phyloP scores from a whole-genome alignment of 2,113 vertebrate species.

The Rattus rattus region DNA sequence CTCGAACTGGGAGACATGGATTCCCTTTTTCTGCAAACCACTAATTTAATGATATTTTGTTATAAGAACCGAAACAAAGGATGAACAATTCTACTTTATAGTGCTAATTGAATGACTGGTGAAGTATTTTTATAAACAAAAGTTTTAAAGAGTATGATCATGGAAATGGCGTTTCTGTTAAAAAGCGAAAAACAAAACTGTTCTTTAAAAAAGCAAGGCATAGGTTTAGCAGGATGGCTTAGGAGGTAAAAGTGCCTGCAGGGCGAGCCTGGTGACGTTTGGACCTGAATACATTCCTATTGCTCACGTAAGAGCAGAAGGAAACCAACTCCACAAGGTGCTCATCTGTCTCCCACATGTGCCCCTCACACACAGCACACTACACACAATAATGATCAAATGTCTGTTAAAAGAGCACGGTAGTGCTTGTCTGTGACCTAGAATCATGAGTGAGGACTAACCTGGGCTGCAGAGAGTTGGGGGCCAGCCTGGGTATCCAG shows the following conservation, averaged over 20 bases:
- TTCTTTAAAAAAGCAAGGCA: neutral
- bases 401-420: neutral
- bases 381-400: neutral
- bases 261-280: neutral
- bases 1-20: neutral
- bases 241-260: neutral
- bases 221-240: too few species aligned
- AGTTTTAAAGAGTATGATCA: slow-evolving; percentile 51
- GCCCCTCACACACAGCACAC: neutral
- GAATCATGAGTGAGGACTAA: neutral
- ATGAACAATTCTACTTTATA: neutral
- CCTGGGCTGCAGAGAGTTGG: neutral
- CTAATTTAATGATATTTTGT: neutral
- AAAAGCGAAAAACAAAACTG: neutral
- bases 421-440: neutral
- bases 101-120: neutral
- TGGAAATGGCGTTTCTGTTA: slow-evolving; percentile 24
- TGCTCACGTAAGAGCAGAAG: neutral
- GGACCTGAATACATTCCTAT: neutral
- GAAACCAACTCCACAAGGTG: neutral
- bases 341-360: neutral
- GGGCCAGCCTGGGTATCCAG: neutral
- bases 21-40: neutral
- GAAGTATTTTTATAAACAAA: slow-evolving; percentile 48
- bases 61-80: neutral